Evolutionary conservation across 1,140 invertebrate species (phyloP), one percentile per base, ranked within the genome.

Genomic region (Drosophila teissieri): DNA sequence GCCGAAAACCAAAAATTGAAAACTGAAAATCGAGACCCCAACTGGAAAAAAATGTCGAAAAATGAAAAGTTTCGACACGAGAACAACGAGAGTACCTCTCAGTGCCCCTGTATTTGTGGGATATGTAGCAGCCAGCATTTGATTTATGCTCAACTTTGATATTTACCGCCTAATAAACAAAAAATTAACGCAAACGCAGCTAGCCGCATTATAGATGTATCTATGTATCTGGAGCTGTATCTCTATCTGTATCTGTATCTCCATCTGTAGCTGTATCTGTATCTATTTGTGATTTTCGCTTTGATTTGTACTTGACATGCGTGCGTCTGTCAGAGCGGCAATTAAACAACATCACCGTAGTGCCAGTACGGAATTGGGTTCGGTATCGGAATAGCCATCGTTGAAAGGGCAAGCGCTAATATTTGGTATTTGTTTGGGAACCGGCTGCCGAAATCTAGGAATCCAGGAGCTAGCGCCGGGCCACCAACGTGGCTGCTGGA

Each of bases 101-200:
- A 12, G 48, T 72, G 39, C 37, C 53, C 46, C 24, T 51, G 48
- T 64, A 42, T 42, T 19, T 58, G 54, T 55, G 42, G 42, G 51
- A 77, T 80, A 62, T 74, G 68, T 80, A 75, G 58, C 80, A 82
- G 79, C 69, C 56, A 78, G 53, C 80, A 78, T 88, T 88, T 88
- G 83, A 88, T 88, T 88, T 88, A 88, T 89, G 76, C 76, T 88
- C 76, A 80, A 83, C 83, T 89, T 88, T 88, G 84, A 88, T 89
- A 88, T 88, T 89, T 88, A 88, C 84, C 84, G 84, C 84, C 77
- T 84, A 88, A 89, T 88, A 89, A 88, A 88, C 84, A 88, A 88
- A 88, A 86, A 88, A 88, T 88, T 88, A 88, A 88, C 83, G 65
- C 80, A 82, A 78, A 82, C 80, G 64, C 64, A 83, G 60, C 67